Percentiles rank a stretch among this genome's conserved stretches.
Evolutionary conservation across 2,113 vertebrate species (phyloP).

Genomic region (Sporophila hypoxantha): DNA sequence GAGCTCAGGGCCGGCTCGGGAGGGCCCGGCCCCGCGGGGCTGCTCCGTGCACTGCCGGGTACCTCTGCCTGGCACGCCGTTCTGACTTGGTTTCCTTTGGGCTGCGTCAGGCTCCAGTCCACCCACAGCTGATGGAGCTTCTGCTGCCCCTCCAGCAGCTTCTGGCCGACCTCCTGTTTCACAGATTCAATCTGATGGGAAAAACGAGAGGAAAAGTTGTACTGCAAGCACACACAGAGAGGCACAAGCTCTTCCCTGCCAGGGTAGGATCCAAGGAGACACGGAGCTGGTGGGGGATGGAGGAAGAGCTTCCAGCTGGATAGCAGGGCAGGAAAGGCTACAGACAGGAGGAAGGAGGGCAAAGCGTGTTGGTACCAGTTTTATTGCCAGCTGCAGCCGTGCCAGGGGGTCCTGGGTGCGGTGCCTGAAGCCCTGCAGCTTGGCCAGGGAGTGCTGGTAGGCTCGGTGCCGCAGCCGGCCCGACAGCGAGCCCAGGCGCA

Average conservation of each 20-base stretch:
- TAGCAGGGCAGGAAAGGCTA: background rate
- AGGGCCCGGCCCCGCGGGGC: background rate
- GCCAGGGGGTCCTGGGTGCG: slow-evolving; percentile 64
- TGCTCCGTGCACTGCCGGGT: fast-evolving
- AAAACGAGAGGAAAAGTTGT: background rate
- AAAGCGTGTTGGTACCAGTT: slow-evolving; percentile 68
- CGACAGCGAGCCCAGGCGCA: slow-evolving; percentile 87
- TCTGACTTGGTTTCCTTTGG: slow-evolving; percentile 25
- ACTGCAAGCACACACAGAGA: background rate
- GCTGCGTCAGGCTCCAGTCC: slow-evolving; percentile 76
- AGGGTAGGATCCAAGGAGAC: slow-evolving; percentile 3
- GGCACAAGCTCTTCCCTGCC: background rate
- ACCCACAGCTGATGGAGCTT: slow-evolving; percentile 82
- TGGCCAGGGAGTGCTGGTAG: slow-evolving; percentile 76
- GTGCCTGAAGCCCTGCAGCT: slow-evolving; percentile 68
- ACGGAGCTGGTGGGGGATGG: background rate
- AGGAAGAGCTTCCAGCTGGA: background rate
- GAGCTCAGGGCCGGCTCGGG: background rate
- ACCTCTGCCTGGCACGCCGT: slow-evolving; percentile 54
- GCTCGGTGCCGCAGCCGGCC: slow-evolving; percentile 75
- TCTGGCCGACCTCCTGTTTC: slow-evolving; percentile 72
- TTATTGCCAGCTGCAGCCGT: slow-evolving; percentile 79
- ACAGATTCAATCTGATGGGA: slow-evolving; percentile 61
- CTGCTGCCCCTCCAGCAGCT: slow-evolving; percentile 75
- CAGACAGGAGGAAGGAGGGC: background rate